Percentiles rank a stretch among this genome's conserved stretches.
phyloP scores from a whole-genome alignment of 2,888 invertebrate genomes.

The Muscina levida region DNA sequence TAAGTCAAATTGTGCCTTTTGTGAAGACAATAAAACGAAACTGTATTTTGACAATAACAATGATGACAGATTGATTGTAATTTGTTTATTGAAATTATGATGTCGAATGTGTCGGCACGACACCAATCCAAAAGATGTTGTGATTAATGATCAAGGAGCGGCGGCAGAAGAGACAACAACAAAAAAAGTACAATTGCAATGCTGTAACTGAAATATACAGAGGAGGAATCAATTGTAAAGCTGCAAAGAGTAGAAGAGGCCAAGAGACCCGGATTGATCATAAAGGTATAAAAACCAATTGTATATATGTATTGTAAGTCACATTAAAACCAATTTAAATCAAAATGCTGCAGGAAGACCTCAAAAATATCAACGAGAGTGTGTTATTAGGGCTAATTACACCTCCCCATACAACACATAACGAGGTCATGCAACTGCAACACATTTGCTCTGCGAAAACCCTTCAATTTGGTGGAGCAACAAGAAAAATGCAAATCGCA shows the following conservation, averaged over 20 bases:
- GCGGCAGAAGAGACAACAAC: background rate
- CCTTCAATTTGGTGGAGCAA: constrained; percentile 13
- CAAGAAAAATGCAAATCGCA: constrained; percentile 26
- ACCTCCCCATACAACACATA: constrained; percentile 15
- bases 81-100: constrained; percentile 56
- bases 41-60: constrained; percentile 62
- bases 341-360: too few relatives aligned
- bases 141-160: constrained; percentile 41
- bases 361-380: background rate
- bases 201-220: too few relatives aligned
- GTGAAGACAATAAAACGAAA: constrained; percentile 47
- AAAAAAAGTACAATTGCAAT: constrained; percentile 37
- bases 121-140: background rate
- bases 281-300: too few relatives aligned
- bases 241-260: too few relatives aligned
- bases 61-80: constrained; percentile 63
- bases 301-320: too few relatives aligned
- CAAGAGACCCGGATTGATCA: too few relatives aligned
- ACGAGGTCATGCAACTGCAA: constrained; percentile 37
- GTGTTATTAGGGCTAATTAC: constrained; percentile 1
- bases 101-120: constrained; percentile 1
- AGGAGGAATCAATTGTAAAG: background rate
- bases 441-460: constrained; percentile 17
- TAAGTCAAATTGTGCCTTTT: constrained; percentile 48
- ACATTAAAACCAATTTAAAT: too few relatives aligned